These are phyloP conservation scores for Archocentrus centrarchus DNA, from an alignment of 2,113 vertebrate species.

Conservation along the genomic window DNA sequence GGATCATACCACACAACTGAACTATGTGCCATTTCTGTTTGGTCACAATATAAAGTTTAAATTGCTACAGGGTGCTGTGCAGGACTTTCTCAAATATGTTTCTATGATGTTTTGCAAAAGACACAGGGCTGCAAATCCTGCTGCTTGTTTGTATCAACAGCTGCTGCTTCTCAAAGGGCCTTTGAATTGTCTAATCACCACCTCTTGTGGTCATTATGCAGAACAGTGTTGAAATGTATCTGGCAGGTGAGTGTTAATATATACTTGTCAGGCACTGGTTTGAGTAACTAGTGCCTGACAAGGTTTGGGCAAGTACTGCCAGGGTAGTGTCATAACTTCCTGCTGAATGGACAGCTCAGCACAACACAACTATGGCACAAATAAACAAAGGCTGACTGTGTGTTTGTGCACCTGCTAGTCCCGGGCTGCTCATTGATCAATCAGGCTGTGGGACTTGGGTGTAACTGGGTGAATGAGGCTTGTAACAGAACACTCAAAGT, in stretches of 20 bases:
- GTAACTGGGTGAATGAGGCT: too few species aligned
- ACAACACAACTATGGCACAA: conserved; percentile 17
- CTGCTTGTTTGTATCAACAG: background rate
- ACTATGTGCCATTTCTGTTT: background rate
- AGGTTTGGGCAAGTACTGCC: conserved; percentile 7
- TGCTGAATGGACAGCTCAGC: background rate
- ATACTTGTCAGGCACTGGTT: background rate
- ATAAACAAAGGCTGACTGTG: conserved; percentile 19
- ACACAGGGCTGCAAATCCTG: background rate
- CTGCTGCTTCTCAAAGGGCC: conserved; percentile 8
- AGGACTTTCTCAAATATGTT: background rate
- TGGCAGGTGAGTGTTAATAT: conserved; percentile 18
- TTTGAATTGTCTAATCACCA: background rate
- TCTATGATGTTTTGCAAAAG: background rate
- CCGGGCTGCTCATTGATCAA: background rate
- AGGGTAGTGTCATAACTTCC: conserved; percentile 48
- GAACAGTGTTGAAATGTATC: conserved; percentile 4
- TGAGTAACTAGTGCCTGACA: conserved; percentile 40
- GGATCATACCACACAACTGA: background rate
- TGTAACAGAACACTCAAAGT: too few species aligned
- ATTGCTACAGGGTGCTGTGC: background rate
- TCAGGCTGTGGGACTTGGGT: background rate
- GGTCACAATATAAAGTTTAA: too few species aligned
- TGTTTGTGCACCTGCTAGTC: conserved; percentile 7
- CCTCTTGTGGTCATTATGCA: background rate